Percentiles rank a stretch among this genome's conserved stretches.
Evolutionary conservation across 2,797 vertebrate species (phyloP).

Genomic region (Sebastes reedi): DNA sequence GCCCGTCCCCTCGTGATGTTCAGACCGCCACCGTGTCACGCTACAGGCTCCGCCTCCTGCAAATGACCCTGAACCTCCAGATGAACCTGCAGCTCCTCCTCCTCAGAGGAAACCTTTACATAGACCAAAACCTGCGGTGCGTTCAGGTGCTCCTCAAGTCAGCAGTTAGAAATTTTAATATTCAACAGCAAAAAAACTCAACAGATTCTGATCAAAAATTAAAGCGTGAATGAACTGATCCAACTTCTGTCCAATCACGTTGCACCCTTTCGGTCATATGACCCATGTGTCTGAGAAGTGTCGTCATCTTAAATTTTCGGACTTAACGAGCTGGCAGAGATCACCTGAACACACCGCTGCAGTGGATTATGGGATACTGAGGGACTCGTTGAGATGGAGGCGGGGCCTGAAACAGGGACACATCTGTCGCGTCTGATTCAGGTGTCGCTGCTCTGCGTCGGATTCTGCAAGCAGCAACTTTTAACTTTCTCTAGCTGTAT

Average conservation of each 20-base stretch:
- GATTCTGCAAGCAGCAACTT: slow-evolving; percentile 10
- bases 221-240: background rate
- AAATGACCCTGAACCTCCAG: background rate
- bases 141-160: background rate
- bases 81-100: no score
- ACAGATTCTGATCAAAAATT: background rate
- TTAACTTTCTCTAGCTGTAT: background rate
- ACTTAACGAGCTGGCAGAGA: background rate
- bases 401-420: slow-evolving; percentile 13
- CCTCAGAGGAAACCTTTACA: no score
- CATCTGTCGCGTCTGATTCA: background rate
- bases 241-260: background rate
- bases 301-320: background rate
- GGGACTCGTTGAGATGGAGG: background rate
- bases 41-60: slow-evolving; percentile 18
- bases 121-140: background rate
- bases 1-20: background rate
- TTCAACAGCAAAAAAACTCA: background rate
- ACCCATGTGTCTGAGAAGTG: background rate
- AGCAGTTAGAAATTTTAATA: background rate
- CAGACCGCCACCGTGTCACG: background rate
- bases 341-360: background rate
- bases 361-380: background rate
- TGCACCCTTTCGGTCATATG: background rate
- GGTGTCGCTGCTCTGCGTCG: slow-evolving; percentile 7